These are phyloP conservation scores for Perca flavescens DNA, from an alignment of 2,113 vertebrate genomes.

Conservation along the genomic window DNA sequence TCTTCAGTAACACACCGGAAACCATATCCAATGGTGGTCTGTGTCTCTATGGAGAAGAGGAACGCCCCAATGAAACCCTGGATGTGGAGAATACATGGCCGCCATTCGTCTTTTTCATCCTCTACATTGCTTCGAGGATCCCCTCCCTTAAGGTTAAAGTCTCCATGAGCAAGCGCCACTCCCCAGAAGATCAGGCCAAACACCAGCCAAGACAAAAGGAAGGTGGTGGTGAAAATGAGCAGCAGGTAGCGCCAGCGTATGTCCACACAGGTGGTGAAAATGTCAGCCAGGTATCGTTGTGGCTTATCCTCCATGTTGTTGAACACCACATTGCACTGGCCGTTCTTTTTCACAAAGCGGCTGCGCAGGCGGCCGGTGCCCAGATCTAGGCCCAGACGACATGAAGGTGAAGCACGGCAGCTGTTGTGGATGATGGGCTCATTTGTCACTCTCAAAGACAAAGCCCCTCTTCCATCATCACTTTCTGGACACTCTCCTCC, in stretches of 20 bases:
- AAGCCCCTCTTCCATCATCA: slow-evolving; percentile 83
- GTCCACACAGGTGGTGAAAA: slow-evolving; percentile 97
- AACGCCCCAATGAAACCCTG: slow-evolving; percentile 83
- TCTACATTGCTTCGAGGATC: slow-evolving; percentile 23
- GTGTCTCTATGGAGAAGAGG: slow-evolving; percentile 85
- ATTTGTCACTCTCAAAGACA: slow-evolving; percentile 80
- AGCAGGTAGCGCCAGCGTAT: slow-evolving; percentile 96
- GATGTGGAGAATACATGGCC: slow-evolving; percentile 93
- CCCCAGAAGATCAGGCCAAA: slow-evolving; percentile 95
- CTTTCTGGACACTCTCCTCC: slow-evolving; percentile 74
- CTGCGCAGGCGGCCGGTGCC: slow-evolving; percentile 88
- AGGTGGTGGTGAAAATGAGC: slow-evolving; percentile 92
- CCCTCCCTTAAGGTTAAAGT: slow-evolving; percentile 83
- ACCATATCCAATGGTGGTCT: slow-evolving; percentile 85
- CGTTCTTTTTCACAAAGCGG: slow-evolving; percentile 96
- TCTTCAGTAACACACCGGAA: slow-evolving; percentile 84
- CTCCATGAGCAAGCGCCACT: slow-evolving; percentile 92
- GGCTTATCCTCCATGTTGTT: slow-evolving; percentile 96
- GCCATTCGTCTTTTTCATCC: slow-evolving; percentile 68
- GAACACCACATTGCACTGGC: slow-evolving; percentile 96
- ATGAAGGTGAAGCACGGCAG: slow-evolving; percentile 76
- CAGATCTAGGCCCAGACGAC: slow-evolving; percentile 66
- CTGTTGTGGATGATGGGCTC: slow-evolving; percentile 84
- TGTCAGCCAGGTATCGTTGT: slow-evolving; percentile 93
- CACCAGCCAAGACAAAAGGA: slow-evolving; percentile 93